Base-by-base conservation (phyloP, 2,797 vertebrate genomes). In the Poecile montanus region DNA sequence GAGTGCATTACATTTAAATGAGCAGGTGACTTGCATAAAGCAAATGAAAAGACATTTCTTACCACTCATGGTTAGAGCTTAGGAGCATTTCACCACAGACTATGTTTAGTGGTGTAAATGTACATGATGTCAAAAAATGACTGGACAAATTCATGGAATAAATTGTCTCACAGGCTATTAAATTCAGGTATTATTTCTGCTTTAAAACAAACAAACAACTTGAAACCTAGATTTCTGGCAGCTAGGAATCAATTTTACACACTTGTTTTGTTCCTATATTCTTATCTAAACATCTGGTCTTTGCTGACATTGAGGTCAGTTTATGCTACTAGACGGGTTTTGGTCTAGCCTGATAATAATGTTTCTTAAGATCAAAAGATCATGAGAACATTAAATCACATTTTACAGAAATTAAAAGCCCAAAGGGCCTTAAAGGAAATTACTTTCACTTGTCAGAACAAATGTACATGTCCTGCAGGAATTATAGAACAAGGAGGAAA, bases 401-500 rank as follows among this genome's bases (percentile, higher is more conserved):
- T 66, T 66, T 74, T 80, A 71, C 14, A 51, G 51, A 79, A 74
- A 58, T 42, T 30, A 51, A 51, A 66, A n/a, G 2, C 16, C 38
- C 14, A 38, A 42, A 67, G 6, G 4, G 1, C 44, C 26, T 74
- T 78, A 30, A 26, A 34, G 7, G 4, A 71, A 60, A 5, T 85
- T 3, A 78, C 10, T 90, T 75, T 67, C 22, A 42, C 9, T 34
- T 34, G 19, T 70, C 14, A 70, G 11, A 38, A 29, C 6, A 68
- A n/a, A 50, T 32, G 6, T 18, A 44, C 26, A 7, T 88, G 12
- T 5, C 12, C 20, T 51, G 40, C 10, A 68, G 68, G 32, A 53
- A 61, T 45, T 72, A 40, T 0, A 61, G 67, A 68, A 34, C 4
- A 70, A 42, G 14, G 6, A 4, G 4, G 6, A 1, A 0, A 51